Base-by-base conservation (phyloP, 2,113 vertebrate genomes). In the Varanus komodoensis region DNA sequence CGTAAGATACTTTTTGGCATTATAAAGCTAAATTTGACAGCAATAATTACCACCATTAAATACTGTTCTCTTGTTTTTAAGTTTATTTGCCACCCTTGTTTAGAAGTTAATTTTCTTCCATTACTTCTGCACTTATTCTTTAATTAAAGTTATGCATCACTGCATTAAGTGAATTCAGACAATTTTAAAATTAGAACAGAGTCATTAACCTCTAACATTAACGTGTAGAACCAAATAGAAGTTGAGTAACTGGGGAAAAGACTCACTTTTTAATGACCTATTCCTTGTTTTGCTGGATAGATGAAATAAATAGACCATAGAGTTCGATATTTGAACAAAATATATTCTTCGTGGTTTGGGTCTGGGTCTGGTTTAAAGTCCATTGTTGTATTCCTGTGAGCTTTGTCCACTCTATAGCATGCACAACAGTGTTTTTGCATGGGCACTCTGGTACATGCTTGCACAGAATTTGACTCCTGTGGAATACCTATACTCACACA, bases 131-230 rank as follows among this genome's bases (percentile, higher is more conserved):
- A 83, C 94, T 84, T 80, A 87, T 79, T 77, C 3, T 91, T 93
- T 92, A 92, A 93, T 87, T 67, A 93, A 96, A 93, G 82, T 71
- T 82, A 93, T 88, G 86, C 74, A 92, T 92, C 82, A 92, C 54
- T 93, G 89, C 82, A 82, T 94, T 94, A 96, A 95, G 57, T 91
- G 88, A 95, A 94, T 92, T 84, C 77, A 94, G 89, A 68, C 81
- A 93, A 44, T 75, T 61, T 89, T 93, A 86, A 92, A 95, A 96
- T 95, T 38, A 92, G 84, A 94, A 82, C 77, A 75, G n/a, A 93
- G 82, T 74, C 93, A 93, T 94, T 96, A 96, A 92, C 84, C 75
- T 96, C 80, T 95, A 93, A 94, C 81, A 88, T 96, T 88, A 86
- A 87, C 87, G 77, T 93, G 92, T 79, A 92, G 86, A 93, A 87